Conservation (phyloP, 2,113 vertebrate species). For the Onychostruthus taczanowskii region DNA sequence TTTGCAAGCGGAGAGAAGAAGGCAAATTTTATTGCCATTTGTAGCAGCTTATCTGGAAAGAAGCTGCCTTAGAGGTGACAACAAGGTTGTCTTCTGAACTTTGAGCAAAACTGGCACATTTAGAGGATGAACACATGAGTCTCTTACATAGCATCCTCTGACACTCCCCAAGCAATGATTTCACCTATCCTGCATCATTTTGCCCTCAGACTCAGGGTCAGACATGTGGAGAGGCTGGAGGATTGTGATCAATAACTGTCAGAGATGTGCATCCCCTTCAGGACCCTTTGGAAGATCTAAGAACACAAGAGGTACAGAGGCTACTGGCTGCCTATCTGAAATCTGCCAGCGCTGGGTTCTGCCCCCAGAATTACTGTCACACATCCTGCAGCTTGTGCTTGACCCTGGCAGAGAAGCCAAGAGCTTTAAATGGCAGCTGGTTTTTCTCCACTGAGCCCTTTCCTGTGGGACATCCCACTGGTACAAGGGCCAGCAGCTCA, state of each 20-base stretch:
- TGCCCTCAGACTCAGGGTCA: not conserved
- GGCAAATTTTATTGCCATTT: not conserved
- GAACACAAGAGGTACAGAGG: not conserved
- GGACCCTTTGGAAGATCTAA: not conserved
- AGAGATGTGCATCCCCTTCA: not conserved
- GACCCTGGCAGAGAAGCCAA: not conserved
- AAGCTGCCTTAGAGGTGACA: not conserved
- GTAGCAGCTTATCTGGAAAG: not conserved
- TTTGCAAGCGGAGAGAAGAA: not conserved
- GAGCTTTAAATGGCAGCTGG: not conserved
- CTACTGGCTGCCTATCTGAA: not conserved
- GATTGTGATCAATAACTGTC: not conserved
- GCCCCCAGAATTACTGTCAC: too few relatives aligned
- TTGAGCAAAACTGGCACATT: not conserved
- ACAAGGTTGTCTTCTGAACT: not conserved
- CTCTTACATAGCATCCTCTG: not conserved
- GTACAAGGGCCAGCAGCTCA: not conserved
- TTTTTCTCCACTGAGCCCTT: not conserved
- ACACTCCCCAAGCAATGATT: not conserved
- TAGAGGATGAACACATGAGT: not conserved
- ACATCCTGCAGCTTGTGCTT: not conserved
- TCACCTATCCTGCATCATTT: not conserved
- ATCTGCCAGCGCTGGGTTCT: not conserved
- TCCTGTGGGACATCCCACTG: rapidly evolving
- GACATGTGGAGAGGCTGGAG: not conserved